A percentile compares a stretch with the other conserved stretches of the same genome.
Evolutionary conservation across 2,797 vertebrate species (phyloP).

Genomic region (Aselliscus stoliczkanus): DNA sequence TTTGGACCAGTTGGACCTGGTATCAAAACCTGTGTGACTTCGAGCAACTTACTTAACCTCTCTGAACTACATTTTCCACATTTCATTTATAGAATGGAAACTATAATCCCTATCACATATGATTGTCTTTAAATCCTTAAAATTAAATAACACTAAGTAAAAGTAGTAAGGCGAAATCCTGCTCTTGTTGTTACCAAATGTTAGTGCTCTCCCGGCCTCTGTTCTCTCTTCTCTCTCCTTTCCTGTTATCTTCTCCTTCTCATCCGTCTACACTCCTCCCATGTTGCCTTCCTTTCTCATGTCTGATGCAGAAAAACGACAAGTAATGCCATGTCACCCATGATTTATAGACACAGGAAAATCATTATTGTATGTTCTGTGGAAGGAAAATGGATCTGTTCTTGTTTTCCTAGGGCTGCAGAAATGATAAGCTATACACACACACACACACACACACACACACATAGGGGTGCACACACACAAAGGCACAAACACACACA

Average conservation of each 20-base stretch:
- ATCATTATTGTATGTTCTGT: neutral
- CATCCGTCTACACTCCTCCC: too few species aligned
- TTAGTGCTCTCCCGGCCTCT: neutral
- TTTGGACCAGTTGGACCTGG: neutral
- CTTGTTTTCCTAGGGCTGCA: neutral
- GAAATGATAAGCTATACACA: too few species aligned
- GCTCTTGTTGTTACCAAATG: neutral
- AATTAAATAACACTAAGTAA: neutral
- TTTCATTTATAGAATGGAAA: neutral
- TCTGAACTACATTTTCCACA: neutral
- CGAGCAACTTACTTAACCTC: neutral
- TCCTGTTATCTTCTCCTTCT: neutral
- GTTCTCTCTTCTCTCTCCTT: neutral
- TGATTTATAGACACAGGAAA: neutral
- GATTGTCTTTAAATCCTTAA: neutral
- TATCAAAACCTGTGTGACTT: neutral
- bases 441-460: neutral
- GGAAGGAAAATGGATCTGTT: neutral
- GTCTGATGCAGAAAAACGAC: neutral
- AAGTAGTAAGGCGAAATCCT: neutral
- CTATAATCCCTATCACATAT: neutral
- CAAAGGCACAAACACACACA: too few species aligned
- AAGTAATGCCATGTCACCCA: neutral
- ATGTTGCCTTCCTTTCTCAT: neutral
- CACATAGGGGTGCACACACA: too few species aligned